Conservation (phyloP, 2,888 invertebrate species). For the Thereva nobilitata region DNA sequence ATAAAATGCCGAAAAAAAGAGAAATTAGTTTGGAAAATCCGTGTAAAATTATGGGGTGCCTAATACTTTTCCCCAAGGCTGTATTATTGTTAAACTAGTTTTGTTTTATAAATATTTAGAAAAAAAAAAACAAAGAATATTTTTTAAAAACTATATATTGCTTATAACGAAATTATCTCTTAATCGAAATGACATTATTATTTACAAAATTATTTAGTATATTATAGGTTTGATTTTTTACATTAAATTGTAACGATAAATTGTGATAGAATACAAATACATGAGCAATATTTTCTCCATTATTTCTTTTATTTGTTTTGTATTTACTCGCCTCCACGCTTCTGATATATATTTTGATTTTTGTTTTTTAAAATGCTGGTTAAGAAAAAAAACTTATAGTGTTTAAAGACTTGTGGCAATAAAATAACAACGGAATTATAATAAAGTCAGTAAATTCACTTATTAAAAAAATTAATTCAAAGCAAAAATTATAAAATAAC, state of each 20-base stretch:
- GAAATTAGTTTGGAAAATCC: too few relatives aligned
- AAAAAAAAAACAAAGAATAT: background rate
- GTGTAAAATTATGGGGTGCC: too few relatives aligned
- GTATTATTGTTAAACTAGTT: too few relatives aligned
- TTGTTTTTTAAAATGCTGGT: slow-evolving; percentile 21
- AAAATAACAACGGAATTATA: slow-evolving; percentile 10
- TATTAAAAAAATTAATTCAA: too few relatives aligned
- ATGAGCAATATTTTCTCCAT: slow-evolving; percentile 26
- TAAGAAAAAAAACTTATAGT: slow-evolving; percentile 18
- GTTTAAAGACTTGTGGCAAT: slow-evolving; percentile 9
- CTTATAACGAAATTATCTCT: slow-evolving; percentile 24
- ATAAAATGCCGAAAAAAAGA: too few relatives aligned
- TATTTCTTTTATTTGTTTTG: too few relatives aligned
- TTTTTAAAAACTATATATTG: slow-evolving; percentile 34
- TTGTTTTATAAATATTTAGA: background rate
- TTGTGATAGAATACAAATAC: slow-evolving; percentile 32
- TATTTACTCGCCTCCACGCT: slow-evolving; percentile 5
- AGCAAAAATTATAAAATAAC: too few relatives aligned
- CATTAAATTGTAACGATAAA: slow-evolving; percentile 28
- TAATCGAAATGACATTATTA: slow-evolving; percentile 23
- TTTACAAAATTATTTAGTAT: slow-evolving; percentile 17
- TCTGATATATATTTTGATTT: slow-evolving; percentile 21
- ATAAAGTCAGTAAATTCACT: too few relatives aligned
- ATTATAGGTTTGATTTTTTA: slow-evolving; percentile 15
- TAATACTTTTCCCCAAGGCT: too few relatives aligned